phyloP scores from a whole-genome alignment of 2,113 vertebrate genomes.

The Catagonus wagneri region DNA sequence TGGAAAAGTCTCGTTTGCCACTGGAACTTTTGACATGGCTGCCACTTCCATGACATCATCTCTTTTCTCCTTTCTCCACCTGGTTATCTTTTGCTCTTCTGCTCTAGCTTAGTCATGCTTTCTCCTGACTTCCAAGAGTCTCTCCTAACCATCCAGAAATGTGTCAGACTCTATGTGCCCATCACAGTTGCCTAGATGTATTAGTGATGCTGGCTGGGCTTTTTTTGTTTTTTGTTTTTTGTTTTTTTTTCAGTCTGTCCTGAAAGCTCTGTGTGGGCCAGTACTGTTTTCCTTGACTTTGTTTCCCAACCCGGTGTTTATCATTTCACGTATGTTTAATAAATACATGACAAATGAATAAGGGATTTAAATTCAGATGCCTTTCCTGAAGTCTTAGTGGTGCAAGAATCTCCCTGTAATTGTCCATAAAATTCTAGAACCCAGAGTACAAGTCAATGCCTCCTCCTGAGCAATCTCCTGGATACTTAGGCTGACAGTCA shows the following conservation, averaged over 20 bases:
- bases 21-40: neutral
- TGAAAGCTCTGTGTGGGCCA: neutral
- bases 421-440: conserved; percentile 1
- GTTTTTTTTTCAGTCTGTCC: neutral
- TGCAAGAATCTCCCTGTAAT: neutral
- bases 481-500: conserved; percentile 60
- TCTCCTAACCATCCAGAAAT: neutral
- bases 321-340: neutral
- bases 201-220: neutral
- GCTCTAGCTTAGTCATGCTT: neutral
- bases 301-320: neutral
- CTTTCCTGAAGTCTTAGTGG: neutral
- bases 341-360: neutral
- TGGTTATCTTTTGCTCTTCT: neutral
- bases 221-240: neutral
- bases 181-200: neutral
- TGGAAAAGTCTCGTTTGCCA: neutral
- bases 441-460: neutral
- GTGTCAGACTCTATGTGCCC: neutral
- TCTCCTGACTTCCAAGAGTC: neutral
- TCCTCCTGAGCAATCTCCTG: neutral
- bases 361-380: neutral
- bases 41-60: neutral
- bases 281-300: neutral
- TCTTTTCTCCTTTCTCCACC: neutral